Percentiles rank a stretch among this genome's conserved stretches.
Conservation (phyloP, 2,113 vertebrate genomes). For the Daphoenositta chrysoptera region DNA sequence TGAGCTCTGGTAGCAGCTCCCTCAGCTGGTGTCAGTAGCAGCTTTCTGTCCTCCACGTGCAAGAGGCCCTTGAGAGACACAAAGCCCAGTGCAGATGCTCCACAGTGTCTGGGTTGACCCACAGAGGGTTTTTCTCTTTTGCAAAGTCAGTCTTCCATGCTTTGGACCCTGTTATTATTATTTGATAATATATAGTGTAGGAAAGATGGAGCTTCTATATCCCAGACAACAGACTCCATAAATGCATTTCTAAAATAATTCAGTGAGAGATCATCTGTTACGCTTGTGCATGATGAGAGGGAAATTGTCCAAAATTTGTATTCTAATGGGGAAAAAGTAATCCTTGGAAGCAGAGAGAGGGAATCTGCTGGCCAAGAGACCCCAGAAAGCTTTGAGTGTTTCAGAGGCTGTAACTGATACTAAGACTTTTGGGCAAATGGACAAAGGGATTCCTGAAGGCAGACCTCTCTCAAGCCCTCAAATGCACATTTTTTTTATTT, state of each 20-base stretch:
- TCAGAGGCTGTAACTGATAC: slow-evolving; percentile 34
- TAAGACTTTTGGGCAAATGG: slow-evolving; percentile 43
- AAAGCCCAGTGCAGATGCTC: neutral
- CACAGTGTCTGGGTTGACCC: neutral
- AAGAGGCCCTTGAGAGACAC: neutral
- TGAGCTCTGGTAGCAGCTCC: neutral
- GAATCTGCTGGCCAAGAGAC: slow-evolving; percentile 39
- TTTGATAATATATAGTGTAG: neutral
- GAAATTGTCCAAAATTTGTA: slow-evolving; percentile 46
- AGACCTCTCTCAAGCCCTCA: slow-evolving; percentile 38
- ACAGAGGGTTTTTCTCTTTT: neutral
- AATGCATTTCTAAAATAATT: slow-evolving; percentile 62
- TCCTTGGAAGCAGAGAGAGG: slow-evolving; percentile 34
- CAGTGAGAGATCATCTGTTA: slow-evolving; percentile 60
- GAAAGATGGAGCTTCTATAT: slow-evolving; percentile 10
- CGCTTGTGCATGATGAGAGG: neutral
- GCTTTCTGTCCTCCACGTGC: neutral
- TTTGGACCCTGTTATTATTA: neutral
- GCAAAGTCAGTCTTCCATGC: neutral
- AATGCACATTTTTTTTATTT: neutral
- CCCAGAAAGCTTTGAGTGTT: slow-evolving; percentile 32
- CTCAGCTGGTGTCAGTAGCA: neutral
- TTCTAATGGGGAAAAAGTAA: slow-evolving; percentile 31
- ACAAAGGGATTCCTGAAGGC: slow-evolving; percentile 48
- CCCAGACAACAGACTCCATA: slow-evolving; percentile 54